These are phyloP conservation scores for Drosophila kepulauana DNA, from an alignment of 1,140 invertebrate species.

Conservation along the genomic window DNA sequence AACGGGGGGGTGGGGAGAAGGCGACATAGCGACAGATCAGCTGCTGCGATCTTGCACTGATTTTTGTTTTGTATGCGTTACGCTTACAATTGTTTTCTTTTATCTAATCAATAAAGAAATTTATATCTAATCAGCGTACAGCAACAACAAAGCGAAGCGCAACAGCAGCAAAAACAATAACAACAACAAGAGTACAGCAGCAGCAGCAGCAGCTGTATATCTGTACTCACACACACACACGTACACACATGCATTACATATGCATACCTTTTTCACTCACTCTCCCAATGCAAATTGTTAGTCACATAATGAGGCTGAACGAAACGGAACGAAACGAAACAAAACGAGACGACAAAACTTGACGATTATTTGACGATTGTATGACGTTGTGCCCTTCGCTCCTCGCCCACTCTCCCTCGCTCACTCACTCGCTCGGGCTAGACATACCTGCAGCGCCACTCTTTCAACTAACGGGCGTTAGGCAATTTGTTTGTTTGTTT, in stretches of 20 bases:
- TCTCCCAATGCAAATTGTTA: conserved; percentile 44
- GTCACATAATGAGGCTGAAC: conserved; percentile 53
- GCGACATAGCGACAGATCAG: conserved; percentile 2
- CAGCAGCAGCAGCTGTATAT: conserved; percentile 23
- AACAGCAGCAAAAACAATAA: conserved; percentile 26
- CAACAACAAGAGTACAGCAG: conserved; percentile 11
- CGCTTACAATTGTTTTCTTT: conserved; percentile 41
- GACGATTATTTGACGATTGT: conserved; percentile 50
- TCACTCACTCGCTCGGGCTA: background rate
- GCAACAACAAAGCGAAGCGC: conserved; percentile 51
- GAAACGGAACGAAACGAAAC: conserved; percentile 36
- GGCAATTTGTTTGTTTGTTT: conserved; percentile 31
- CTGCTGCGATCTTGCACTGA: conserved; percentile 54
- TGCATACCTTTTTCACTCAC: conserved; percentile 3
- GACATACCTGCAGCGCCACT: background rate
- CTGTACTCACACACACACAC: conserved; percentile 5
- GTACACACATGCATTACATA: background rate
- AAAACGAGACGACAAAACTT: conserved; percentile 35
- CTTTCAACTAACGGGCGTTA: conserved; percentile 7
- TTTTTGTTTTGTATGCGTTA: conserved; percentile 33
- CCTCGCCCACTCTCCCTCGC: background rate
- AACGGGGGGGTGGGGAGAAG: background rate
- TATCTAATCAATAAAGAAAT: conserved; percentile 82
- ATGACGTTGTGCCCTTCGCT: conserved; percentile 1
- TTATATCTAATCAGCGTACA: conserved; percentile 79